Percentiles rank a stretch among this genome's conserved stretches.
phyloP scores from a whole-genome alignment of 1,140 invertebrate species.

The Dinoponera quadriceps region DNA sequence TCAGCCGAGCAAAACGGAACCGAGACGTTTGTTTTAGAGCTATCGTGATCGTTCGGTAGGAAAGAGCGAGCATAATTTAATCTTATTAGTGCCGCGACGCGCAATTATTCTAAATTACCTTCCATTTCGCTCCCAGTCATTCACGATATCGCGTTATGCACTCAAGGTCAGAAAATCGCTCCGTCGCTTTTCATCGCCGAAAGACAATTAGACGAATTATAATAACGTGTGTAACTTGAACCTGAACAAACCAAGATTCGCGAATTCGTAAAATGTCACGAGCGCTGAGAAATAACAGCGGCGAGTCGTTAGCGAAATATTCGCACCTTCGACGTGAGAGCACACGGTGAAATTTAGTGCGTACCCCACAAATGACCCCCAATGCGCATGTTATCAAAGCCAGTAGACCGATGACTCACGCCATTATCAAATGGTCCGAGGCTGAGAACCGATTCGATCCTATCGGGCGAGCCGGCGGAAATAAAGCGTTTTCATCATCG shows the following conservation, averaged over 20 bases:
- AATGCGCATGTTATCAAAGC: slow-evolving; percentile 18
- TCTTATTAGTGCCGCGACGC: slow-evolving; percentile 19
- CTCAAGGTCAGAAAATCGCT: slow-evolving; percentile 25
- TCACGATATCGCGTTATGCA: slow-evolving; percentile 6
- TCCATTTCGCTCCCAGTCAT: slow-evolving; percentile 3
- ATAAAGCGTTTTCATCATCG: slow-evolving; percentile 45
- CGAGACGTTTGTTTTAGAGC: slow-evolving; percentile 1
- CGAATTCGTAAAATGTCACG: too few relatives aligned
- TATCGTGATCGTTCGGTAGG: slow-evolving; percentile 28
- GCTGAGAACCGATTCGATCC: slow-evolving; percentile 41
- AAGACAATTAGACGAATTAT: slow-evolving; percentile 1
- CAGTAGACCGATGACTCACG: slow-evolving; percentile 13
- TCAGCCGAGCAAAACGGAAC: background rate
- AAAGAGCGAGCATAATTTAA: slow-evolving; percentile 37
- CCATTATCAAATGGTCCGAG: slow-evolving; percentile 33
- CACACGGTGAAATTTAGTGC: background rate
- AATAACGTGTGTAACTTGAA: background rate
- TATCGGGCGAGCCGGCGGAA: slow-evolving; percentile 35
- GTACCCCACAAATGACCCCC: background rate
- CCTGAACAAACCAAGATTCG: background rate
- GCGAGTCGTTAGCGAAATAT: too few relatives aligned
- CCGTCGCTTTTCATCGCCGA: background rate
- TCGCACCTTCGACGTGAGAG: background rate
- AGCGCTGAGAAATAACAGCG: too few relatives aligned
- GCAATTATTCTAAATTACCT: slow-evolving; percentile 42